Conservation (phyloP, 2,113 vertebrate genomes). For the Caloenas nicobarica region DNA sequence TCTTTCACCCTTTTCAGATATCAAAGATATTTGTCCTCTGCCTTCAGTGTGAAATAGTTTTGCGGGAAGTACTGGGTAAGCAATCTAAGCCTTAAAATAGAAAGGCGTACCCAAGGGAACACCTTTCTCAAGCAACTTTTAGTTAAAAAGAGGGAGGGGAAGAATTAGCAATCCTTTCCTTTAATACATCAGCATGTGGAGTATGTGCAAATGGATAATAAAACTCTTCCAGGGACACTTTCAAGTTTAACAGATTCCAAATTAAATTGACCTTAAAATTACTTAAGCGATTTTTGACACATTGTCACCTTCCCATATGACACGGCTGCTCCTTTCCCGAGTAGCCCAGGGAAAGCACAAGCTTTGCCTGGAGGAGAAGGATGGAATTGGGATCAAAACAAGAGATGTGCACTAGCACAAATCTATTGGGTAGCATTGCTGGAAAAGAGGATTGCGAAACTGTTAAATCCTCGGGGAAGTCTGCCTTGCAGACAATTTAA, state of each 20-base stretch:
- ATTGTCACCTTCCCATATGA: not conserved
- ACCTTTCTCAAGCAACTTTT: not conserved
- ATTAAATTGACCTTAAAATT: not conserved
- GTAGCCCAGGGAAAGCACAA: not conserved
- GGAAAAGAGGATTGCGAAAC: not conserved
- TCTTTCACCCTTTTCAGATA: constrained; percentile 22
- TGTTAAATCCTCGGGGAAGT: not conserved
- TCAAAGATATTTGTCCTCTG: not conserved
- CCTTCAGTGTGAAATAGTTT: not conserved
- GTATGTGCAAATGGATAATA: not conserved
- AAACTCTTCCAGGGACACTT: not conserved
- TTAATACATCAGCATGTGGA: not conserved
- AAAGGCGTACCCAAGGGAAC: not conserved
- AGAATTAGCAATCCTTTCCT: not conserved
- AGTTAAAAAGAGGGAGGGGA: not conserved
- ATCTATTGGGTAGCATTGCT: not conserved
- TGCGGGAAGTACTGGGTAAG: not conserved
- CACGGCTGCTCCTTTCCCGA: not conserved
- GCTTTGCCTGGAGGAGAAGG: not conserved
- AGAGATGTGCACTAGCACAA: not conserved
- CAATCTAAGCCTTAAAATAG: not conserved
- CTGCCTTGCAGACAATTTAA: not conserved
- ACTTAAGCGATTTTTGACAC: not conserved
- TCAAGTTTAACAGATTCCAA: not conserved
- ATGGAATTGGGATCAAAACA: not conserved